Evolutionary conservation across 2,113 vertebrate genomes (phyloP).

Genomic region (Gymnogyps californianus): DNA sequence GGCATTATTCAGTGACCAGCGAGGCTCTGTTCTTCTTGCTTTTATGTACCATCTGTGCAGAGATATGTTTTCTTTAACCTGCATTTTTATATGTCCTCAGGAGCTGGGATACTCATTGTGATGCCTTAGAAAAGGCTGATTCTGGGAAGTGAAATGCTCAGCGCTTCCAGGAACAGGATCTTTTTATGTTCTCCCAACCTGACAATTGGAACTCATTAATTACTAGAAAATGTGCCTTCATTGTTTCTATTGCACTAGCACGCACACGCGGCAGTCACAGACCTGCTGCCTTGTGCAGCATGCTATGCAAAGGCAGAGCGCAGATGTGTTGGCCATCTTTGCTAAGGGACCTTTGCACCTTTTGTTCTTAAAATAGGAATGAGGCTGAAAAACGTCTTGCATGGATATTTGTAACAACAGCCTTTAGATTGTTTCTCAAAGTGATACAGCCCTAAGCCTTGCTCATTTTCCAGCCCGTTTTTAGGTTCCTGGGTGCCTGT

Average conservation of each 20-base stretch:
- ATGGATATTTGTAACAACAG: not conserved
- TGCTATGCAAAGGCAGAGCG: not conserved
- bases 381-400: not conserved
- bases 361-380: not conserved
- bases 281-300: not conserved
- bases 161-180: not conserved
- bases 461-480: not conserved
- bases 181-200: not conserved
- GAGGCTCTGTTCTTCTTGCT: not conserved
- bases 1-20: not conserved
- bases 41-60: not conserved
- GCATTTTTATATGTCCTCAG: not conserved
- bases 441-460: not conserved
- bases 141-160: not conserved
- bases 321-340: not conserved
- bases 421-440: not conserved
- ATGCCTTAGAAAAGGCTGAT: not conserved
- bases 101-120: not conserved
- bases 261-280: not conserved
- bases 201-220: not conserved
- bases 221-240: not conserved
- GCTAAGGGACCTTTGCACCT: not conserved
- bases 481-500: not conserved
- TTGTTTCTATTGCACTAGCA: not conserved
- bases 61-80: not conserved